Base-by-base conservation (phyloP, 2,888 invertebrate genomes). In the Stenichneumon culpator region DNA sequence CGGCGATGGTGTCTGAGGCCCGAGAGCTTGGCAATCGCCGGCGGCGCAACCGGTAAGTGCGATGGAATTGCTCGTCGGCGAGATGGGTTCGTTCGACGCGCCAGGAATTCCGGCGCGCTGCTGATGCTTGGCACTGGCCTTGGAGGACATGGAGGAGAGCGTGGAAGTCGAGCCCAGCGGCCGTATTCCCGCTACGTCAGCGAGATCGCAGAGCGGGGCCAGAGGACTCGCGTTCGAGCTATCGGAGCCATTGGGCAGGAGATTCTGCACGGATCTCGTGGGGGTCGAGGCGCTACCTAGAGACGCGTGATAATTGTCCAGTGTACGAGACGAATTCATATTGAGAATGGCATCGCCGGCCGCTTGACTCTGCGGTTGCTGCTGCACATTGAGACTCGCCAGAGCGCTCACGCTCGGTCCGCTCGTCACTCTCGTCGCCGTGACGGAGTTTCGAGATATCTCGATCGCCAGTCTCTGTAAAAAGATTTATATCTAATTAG, bases 361-460 rank as follows among this genome's bases (percentile, higher is more conserved):
- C 16, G 82, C 70, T 73, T 81, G 82, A 79, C 77, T 82, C 57
- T 86, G 86, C 25, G 82, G 83, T 39, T 88, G 86, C 7, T 89
- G 89, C 14, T 91, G 86, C 1, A 73, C 57, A 72, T 65, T 77
- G 39, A 83, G 50, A 74, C 25, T 78, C 0, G 47, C 65, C 22
- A 87, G 79, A 79, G 63, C 74, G 19, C 57, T 16, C 32, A 88
- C 80, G 28, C 83, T 83, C 32, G 89, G 84, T 57, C 86, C 90
- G 65, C 87, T 90, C 32, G 88, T 74, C 25, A 86, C 90, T 88
- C 89, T 91, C 11, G 95, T 95, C 65, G 95, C 95, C n/a, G 95
- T 94, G 32, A 96, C 95, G 0, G 96, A 95, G 93, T 96, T 96
- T 80, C 96, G 95, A 2, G 96, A 96, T 94, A 96, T 96, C 93